Percentiles rank a stretch among this genome's conserved stretches.
These are phyloP conservation scores for Chalcosyrphus nemorum DNA, from an alignment of 2,888 invertebrate genomes.

Conservation along the genomic window DNA sequence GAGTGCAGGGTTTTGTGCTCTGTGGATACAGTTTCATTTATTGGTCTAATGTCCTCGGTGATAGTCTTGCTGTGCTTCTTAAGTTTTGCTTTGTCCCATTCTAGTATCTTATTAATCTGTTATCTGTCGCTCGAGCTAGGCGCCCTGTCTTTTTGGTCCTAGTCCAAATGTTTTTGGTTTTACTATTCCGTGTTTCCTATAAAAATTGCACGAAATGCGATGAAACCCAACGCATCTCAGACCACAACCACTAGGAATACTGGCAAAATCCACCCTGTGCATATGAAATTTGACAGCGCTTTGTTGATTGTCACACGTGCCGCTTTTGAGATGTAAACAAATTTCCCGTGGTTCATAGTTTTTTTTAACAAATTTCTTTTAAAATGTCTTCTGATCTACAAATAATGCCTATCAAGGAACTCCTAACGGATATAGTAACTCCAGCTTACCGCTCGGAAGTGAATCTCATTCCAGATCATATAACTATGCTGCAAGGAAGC, in stretches of 20 bases:
- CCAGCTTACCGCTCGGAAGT: slow-evolving; percentile 76
- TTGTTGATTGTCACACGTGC: slow-evolving; percentile 8
- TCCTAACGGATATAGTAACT: slow-evolving; percentile 77
- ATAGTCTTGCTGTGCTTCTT: no score
- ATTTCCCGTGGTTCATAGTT: neutral
- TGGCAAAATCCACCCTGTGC: neutral
- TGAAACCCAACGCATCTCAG: neutral
- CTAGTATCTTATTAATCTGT: no score
- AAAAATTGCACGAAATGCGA: no score
- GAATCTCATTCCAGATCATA: slow-evolving; percentile 79
- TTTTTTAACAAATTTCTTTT: neutral
- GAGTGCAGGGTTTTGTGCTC: no score
- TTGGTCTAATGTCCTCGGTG: no score
- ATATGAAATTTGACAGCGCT: slow-evolving; percentile 3
- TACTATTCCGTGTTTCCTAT: no score
- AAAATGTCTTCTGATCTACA: slow-evolving; percentile 57
- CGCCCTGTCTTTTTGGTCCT: no score
- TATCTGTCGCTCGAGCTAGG: no score
- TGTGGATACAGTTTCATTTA: no score
- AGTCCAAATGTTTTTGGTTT: no score
- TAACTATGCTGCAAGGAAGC: slow-evolving; percentile 79
- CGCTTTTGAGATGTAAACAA: slow-evolving; percentile 6
- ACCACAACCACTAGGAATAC: neutral
- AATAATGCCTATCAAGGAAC: slow-evolving; percentile 75
- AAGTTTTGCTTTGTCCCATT: no score